Percentiles rank a stretch among this genome's conserved stretches.
These are phyloP conservation scores for Eurytoma adleriae DNA, from an alignment of 2,888 invertebrate genomes.

Conservation along the genomic window DNA sequence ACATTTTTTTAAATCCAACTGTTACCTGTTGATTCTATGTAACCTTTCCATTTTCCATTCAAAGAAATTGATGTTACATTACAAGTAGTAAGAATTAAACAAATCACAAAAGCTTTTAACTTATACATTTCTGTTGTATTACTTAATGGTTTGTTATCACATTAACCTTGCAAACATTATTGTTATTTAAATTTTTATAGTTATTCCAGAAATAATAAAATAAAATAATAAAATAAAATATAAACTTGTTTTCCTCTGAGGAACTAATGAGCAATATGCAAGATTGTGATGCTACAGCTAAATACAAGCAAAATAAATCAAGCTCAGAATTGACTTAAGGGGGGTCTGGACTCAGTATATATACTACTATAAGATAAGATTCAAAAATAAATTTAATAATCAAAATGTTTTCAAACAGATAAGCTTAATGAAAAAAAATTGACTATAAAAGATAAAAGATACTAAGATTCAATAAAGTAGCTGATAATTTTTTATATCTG, in stretches of 20 bases:
- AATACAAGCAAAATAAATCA: background rate
- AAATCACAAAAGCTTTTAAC: slow-evolving; percentile 16
- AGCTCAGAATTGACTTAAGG: no score
- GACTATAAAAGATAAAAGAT: background rate
- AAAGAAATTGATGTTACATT: slow-evolving; percentile 61
- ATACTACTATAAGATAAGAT: no score
- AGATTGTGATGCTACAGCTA: no score
- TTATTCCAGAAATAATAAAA: background rate
- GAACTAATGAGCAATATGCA: background rate
- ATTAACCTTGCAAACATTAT: slow-evolving; percentile 26
- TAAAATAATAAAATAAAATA: background rate
- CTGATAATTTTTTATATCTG: background rate
- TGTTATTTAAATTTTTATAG: background rate
- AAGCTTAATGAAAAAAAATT: no score
- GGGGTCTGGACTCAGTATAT: no score
- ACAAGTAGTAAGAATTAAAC: slow-evolving; percentile 47
- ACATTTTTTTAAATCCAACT: background rate
- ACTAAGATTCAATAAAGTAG: background rate
- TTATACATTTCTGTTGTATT: slow-evolving; percentile 33
- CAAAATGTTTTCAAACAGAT: no score
- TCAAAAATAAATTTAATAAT: no score
- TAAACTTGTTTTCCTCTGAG: background rate
- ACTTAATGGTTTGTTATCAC: background rate
- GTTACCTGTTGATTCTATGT: slow-evolving; percentile 61
- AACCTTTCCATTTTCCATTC: slow-evolving; percentile 68